A percentile compares a stretch with the other conserved stretches of the same genome.
Evolutionary conservation across 2,888 invertebrate species (phyloP).

Genomic region (Toxonevra muliebris): DNA sequence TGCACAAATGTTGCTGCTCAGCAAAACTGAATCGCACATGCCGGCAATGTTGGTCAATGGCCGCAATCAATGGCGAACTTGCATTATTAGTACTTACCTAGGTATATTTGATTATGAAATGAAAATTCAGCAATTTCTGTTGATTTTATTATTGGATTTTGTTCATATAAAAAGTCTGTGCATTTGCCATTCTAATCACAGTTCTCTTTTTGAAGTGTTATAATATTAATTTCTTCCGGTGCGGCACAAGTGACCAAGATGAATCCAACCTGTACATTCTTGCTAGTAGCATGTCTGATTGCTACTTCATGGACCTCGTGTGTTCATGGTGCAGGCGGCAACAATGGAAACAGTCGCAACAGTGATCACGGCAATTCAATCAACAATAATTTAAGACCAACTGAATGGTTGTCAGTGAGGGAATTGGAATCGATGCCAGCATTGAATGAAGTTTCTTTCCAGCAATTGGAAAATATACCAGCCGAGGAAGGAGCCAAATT

Average conservation of each 20-base stretch:
- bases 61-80: slow-evolving; percentile 11
- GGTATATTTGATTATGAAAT: neutral
- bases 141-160: neutral
- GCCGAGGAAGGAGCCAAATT: slow-evolving; percentile 52
- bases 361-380: slow-evolving; percentile 39
- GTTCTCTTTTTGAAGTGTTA: slow-evolving; percentile 46
- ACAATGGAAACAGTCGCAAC: too few species aligned
- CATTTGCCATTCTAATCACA: slow-evolving; percentile 34
- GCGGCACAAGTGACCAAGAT: slow-evolving; percentile 40
- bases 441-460: slow-evolving; percentile 48
- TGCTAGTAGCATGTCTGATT: slow-evolving; percentile 50
- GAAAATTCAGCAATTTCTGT: slow-evolving; percentile 9
- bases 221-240: neutral
- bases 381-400: slow-evolving; percentile 46
- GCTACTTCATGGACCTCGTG: slow-evolving; percentile 33
- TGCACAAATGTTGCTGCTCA: neutral
- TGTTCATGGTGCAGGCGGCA: slow-evolving; percentile 28
- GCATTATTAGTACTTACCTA: neutral
- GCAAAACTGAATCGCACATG: slow-evolving; percentile 6
- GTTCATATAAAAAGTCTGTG: slow-evolving; percentile 24
- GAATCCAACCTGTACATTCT: slow-evolving; percentile 51
- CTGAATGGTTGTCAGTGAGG: slow-evolving; percentile 51
- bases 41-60: slow-evolving; percentile 11
- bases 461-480: slow-evolving; percentile 52
- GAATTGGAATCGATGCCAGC: slow-evolving; percentile 53